Evolutionary conservation across 2,888 invertebrate genomes (phyloP).

Genomic region (Griposia aprilina): DNA sequence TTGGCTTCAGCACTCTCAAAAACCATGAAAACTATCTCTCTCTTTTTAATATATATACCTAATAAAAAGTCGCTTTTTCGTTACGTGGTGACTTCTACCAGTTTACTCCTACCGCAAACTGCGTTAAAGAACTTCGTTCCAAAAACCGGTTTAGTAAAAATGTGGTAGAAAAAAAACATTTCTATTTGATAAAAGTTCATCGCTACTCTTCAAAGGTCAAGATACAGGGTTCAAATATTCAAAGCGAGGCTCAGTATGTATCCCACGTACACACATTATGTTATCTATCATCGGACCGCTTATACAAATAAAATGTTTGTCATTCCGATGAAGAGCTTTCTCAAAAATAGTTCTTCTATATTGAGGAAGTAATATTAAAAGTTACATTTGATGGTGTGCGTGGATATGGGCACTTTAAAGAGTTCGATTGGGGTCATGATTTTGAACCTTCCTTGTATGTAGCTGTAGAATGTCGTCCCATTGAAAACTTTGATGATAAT

Average conservation of each 20-base stretch:
- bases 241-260: conserved; percentile 38
- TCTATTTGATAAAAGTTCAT: conserved; percentile 17
- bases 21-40: no score
- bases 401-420: conserved; percentile 39
- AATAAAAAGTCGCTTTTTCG: no score
- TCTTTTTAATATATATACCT: no score
- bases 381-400: conserved; percentile 48
- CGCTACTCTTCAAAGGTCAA: conserved; percentile 37
- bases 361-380: conserved; percentile 67
- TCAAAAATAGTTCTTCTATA: conserved; percentile 64
- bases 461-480: no score
- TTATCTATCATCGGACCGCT: conserved; percentile 56
- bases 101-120: no score
- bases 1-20: no score
- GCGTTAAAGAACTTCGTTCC: no score
- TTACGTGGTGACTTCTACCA: no score
- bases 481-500: background rate
- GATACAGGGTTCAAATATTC: conserved; percentile 37
- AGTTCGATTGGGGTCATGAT: conserved; percentile 6
- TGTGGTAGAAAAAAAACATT: conserved; percentile 9
- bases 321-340: conserved; percentile 65
- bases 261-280: conserved; percentile 56
- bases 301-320: conserved; percentile 62
- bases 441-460: background rate
- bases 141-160: conserved; percentile 29